Percentiles rank a stretch among this genome's conserved stretches.
Evolutionary conservation across 2,888 invertebrate genomes (phyloP).

Genomic region (Strigamia transsilvanica): DNA sequence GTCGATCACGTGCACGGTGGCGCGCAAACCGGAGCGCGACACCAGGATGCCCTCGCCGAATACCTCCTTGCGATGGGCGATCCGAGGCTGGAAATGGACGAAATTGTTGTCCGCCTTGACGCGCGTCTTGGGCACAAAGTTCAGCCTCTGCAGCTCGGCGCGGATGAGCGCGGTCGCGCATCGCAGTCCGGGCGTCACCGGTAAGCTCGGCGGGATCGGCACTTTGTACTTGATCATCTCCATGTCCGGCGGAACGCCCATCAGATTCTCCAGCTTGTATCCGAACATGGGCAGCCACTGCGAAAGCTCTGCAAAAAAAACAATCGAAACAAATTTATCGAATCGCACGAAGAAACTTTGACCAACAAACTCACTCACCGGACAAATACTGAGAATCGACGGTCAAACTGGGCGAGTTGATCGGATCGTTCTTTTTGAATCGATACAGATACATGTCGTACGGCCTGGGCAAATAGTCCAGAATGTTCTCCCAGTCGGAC

Average conservation of each 20-base stretch:
- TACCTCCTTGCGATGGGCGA: constrained; percentile 85
- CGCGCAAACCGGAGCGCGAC: constrained; percentile 81
- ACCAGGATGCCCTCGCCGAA: constrained; percentile 92
- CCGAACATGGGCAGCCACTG: constrained; percentile 89
- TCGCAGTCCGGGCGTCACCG: constrained; percentile 85
- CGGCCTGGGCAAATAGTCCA: constrained; percentile 82
- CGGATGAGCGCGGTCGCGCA: constrained; percentile 89
- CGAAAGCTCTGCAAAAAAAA: constrained; percentile 71
- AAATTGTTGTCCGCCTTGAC: constrained; percentile 83
- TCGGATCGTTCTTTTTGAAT: constrained; percentile 89
- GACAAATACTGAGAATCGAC: constrained; percentile 84
- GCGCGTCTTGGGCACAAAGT: constrained; percentile 77
- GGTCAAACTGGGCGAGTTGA: constrained; percentile 68
- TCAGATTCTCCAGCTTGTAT: constrained; percentile 81
- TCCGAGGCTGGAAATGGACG: constrained; percentile 81
- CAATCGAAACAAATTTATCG: constrained; percentile 51
- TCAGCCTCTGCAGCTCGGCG: constrained; percentile 82
- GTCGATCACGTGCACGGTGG: constrained; percentile 70
- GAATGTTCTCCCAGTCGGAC: constrained; percentile 88
- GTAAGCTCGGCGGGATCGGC: constrained; percentile 66
- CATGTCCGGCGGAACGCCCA: constrained; percentile 71
- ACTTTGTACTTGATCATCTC: constrained; percentile 75
- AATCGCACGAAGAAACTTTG: too few relatives aligned
- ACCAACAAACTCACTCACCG: constrained; percentile 60
- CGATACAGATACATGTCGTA: constrained; percentile 91